Conservation (phyloP, 2,113 vertebrate genomes). For the Vulpes ferrilata region DNA sequence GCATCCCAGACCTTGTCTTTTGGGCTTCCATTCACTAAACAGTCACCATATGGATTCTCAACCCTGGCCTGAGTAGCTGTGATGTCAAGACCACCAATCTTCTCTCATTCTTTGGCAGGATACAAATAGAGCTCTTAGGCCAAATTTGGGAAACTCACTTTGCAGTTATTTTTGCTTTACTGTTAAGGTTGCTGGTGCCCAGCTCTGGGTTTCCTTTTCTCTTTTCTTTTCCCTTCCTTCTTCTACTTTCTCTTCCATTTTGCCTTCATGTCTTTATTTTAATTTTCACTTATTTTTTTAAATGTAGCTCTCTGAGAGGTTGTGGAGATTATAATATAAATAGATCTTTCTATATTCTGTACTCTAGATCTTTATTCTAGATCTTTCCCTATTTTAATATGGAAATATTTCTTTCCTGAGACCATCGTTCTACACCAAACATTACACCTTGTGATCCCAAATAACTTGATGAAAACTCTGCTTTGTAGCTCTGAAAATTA, state of each 20-base stretch:
- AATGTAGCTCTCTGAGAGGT: background rate
- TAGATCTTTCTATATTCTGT: background rate
- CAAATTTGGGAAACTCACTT: background rate
- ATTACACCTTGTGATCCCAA: background rate
- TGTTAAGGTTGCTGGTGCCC: background rate
- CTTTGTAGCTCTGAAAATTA: background rate
- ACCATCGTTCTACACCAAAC: background rate
- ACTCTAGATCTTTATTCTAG: background rate
- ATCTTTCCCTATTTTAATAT: background rate
- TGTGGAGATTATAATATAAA: background rate
- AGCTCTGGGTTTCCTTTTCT: background rate
- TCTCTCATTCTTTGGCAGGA: background rate
- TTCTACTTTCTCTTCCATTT: background rate
- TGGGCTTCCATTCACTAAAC: background rate
- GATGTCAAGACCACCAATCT: background rate
- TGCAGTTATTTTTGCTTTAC: background rate
- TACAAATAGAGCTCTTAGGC: background rate
- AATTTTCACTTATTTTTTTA: background rate
- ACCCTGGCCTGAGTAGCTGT: background rate
- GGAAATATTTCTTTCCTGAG: slow-evolving; percentile 9
- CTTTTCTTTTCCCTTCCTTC: background rate
- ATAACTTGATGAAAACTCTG: background rate
- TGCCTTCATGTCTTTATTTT: background rate
- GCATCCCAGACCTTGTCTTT: background rate
- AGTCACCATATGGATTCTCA: background rate